Conservation (phyloP, 1,140 invertebrate species). For the Sweltsa coloradensis region DNA sequence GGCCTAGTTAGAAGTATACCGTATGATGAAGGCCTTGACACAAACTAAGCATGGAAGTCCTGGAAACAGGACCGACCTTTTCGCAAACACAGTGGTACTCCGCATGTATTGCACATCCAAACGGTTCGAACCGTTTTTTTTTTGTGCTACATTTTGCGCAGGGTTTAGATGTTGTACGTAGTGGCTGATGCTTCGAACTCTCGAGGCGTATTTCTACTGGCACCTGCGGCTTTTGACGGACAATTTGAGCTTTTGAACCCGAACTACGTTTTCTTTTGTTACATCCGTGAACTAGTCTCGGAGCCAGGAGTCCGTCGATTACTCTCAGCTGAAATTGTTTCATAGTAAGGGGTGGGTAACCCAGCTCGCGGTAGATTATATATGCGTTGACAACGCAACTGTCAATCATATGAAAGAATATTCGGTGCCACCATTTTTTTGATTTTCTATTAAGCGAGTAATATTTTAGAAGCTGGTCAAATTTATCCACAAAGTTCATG, state of each 20-base stretch:
- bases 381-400: constrained; percentile 21
- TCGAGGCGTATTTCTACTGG: constrained; percentile 10
- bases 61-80: constrained; percentile 10
- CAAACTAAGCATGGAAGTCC: constrained; percentile 3
- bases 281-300: constrained; percentile 5
- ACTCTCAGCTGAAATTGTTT: constrained; percentile 6
- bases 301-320: constrained; percentile 9
- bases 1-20: not conserved
- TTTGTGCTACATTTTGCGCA: constrained; percentile 18
- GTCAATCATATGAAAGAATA: constrained; percentile 26
- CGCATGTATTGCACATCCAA: constrained; percentile 4
- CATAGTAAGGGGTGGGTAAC: not conserved
- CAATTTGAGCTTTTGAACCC: constrained; percentile 6
- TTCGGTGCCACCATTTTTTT: constrained; percentile 28
- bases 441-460: constrained; percentile 27
- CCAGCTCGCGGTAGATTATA: constrained; percentile 17
- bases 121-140: constrained; percentile 10
- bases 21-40: not conserved
- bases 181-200: constrained; percentile 13
- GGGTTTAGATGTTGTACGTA: constrained; percentile 9
- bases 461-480: constrained; percentile 24
- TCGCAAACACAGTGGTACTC: constrained; percentile 12
- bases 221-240: constrained; percentile 10
- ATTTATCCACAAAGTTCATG: constrained; percentile 29
- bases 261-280: not conserved